These are phyloP conservation scores for Trachelus tabidus DNA, from an alignment of 2,888 invertebrate species.

Conservation along the genomic window DNA sequence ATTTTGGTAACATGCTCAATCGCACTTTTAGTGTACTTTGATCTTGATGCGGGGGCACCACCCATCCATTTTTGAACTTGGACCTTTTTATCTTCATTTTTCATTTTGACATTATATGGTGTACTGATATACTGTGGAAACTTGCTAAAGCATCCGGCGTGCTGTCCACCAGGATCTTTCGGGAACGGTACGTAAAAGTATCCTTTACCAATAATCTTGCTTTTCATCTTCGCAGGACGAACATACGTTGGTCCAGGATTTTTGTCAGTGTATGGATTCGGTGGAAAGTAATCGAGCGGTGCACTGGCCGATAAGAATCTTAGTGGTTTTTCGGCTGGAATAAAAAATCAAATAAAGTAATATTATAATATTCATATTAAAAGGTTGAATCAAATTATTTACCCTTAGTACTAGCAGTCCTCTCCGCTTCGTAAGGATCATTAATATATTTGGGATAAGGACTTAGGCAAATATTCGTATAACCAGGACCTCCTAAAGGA, in stretches of 20 bases:
- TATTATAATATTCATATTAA: not conserved
- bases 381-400: not conserved
- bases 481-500: slow-evolving; percentile 68
- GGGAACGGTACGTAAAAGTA: slow-evolving; percentile 50
- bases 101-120: slow-evolving; percentile 32
- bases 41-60: slow-evolving; percentile 38
- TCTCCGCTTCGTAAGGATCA: slow-evolving; percentile 43
- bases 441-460: slow-evolving; percentile 64
- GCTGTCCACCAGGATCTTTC: slow-evolving; percentile 58
- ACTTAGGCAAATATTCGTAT: slow-evolving; percentile 67
- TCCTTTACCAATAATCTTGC: slow-evolving; percentile 21
- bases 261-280: slow-evolving; percentile 53
- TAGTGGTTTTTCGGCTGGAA: not conserved
- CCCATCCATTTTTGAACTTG: slow-evolving; percentile 34
- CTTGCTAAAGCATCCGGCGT: slow-evolving; percentile 63
- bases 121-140: slow-evolving; percentile 55
- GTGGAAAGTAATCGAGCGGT: slow-evolving; percentile 52
- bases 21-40: slow-evolving; percentile 52
- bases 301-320: slow-evolving; percentile 35
- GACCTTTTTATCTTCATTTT: not conserved
- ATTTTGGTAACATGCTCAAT: slow-evolving; percentile 49
- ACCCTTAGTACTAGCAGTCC: not conserved
- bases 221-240: slow-evolving; percentile 27
- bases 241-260: slow-evolving; percentile 42
- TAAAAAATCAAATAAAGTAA: not conserved